These are phyloP conservation scores for Ceyx cyanopectus DNA, from an alignment of 2,113 vertebrate species.

Conservation along the genomic window DNA sequence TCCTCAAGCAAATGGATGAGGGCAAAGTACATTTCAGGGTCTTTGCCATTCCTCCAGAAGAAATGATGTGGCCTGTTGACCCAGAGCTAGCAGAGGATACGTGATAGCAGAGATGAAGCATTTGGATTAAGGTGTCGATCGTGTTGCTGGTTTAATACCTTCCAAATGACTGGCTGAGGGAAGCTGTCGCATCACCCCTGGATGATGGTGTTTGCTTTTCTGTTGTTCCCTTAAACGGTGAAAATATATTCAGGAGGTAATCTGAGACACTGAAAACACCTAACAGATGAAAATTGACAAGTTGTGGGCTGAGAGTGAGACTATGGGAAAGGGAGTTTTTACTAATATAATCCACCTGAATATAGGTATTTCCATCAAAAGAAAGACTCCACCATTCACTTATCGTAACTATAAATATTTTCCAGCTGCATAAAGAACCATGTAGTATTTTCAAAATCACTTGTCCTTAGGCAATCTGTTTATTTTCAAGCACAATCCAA, in stretches of 20 bases:
- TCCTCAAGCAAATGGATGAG: background rate
- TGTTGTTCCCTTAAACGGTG: background rate
- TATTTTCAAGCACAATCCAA: constrained; percentile 26
- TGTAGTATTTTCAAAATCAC: constrained; percentile 31
- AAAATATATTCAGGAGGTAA: background rate
- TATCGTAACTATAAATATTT: constrained; percentile 8
- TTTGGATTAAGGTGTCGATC: background rate
- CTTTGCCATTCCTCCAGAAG: background rate
- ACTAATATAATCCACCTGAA: constrained; percentile 14
- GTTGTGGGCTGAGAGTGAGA: background rate
- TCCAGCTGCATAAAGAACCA: constrained; percentile 28
- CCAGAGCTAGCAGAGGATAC: background rate
- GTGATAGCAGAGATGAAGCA: background rate
- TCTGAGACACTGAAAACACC: background rate
- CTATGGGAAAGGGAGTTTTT: background rate
- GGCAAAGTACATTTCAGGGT: constrained; percentile 16
- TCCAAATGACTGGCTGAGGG: background rate
- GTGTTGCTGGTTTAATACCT: background rate
- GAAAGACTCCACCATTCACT: background rate
- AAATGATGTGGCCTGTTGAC: constrained; percentile 17
- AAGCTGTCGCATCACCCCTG: background rate
- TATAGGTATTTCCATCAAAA: background rate
- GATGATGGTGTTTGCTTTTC: background rate
- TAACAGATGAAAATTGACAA: background rate
- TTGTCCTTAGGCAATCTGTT: background rate